Percentiles rank a stretch among this genome's conserved stretches.
These are phyloP conservation scores for Cyanoramphus novaezelandiae DNA, from an alignment of 2,113 vertebrate species.

Conservation along the genomic window DNA sequence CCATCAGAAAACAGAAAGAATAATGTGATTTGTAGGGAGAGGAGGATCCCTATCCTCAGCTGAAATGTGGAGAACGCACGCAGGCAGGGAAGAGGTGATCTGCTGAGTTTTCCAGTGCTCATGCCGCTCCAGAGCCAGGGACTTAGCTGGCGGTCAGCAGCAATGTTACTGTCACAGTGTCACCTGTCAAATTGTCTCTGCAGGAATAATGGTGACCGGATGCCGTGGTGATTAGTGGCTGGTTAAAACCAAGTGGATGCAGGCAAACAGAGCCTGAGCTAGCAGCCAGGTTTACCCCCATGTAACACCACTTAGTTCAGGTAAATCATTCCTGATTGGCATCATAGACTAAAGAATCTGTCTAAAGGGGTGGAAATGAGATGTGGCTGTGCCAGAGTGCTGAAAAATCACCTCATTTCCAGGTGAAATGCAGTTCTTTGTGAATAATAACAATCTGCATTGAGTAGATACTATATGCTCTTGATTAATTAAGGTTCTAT, in stretches of 20 bases:
- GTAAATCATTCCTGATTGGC: conserved; percentile 23
- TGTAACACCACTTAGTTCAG: background rate
- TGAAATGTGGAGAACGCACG: accelerated
- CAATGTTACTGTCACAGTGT: background rate
- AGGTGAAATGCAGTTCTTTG: background rate
- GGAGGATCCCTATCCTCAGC: background rate
- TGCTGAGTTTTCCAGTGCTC: background rate
- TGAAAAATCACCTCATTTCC: background rate
- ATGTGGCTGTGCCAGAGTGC: background rate
- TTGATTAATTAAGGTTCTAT: background rate
- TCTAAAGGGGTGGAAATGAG: background rate
- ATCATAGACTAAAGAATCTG: background rate
- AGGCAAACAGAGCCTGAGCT: background rate
- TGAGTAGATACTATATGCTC: background rate
- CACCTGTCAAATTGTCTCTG: conserved; percentile 52
- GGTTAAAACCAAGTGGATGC: background rate
- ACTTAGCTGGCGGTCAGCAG: conserved; percentile 15
- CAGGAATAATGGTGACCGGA: conserved; percentile 14
- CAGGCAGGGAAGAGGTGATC: background rate
- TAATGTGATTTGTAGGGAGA: background rate
- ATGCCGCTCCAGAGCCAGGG: background rate
- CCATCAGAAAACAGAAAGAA: background rate
- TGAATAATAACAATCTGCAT: background rate
- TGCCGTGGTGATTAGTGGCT: background rate
- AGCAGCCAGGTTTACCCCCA: background rate